Evolutionary conservation across 2,888 invertebrate genomes (phyloP).

Genomic region (Nipponacmea schrenckii): DNA sequence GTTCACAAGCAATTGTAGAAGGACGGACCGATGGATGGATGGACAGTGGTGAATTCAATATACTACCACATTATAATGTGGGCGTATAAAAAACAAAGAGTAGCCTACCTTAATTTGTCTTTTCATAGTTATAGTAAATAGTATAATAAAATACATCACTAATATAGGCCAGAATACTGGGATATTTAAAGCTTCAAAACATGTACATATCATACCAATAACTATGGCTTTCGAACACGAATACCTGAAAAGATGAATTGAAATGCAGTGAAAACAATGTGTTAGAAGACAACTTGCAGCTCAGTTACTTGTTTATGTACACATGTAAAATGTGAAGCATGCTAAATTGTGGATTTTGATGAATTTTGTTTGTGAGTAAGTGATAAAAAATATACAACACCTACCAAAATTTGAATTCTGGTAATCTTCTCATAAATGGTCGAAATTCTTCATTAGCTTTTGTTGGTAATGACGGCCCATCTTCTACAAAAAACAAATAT

Average conservation of each 20-base stretch:
- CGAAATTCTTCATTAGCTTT: conserved; percentile 96
- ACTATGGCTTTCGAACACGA: conserved; percentile 94
- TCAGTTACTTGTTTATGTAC: too few species aligned
- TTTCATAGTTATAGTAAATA: conserved; percentile 99
- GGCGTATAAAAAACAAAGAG: too few species aligned
- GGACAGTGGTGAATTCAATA: too few species aligned
- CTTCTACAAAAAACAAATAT: conserved; percentile 70
- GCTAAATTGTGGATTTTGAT: too few species aligned
- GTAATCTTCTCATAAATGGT: conserved; percentile 94
- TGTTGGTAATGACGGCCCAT: conserved; percentile 95
- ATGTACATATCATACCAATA: conserved; percentile 89
- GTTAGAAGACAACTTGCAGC: too few species aligned
- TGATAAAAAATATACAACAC: too few species aligned
- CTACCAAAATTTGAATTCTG: conserved; percentile 99
- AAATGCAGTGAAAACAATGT: conserved; percentile 2
- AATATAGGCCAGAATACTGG: conserved; percentile 99
- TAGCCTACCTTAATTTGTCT: conserved; percentile 98
- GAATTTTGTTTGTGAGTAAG: too few species aligned
- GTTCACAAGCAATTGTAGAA: too few species aligned
- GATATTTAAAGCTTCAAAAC: conserved; percentile 97
- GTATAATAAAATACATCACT: conserved; percentile 98
- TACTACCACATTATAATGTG: too few species aligned
- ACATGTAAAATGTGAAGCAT: too few species aligned
- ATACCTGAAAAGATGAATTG: conserved; percentile 72
- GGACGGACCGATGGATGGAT: too few species aligned